Base-by-base conservation (phyloP, 2,113 vertebrate genomes). In the Ammospiza caudacuta region DNA sequence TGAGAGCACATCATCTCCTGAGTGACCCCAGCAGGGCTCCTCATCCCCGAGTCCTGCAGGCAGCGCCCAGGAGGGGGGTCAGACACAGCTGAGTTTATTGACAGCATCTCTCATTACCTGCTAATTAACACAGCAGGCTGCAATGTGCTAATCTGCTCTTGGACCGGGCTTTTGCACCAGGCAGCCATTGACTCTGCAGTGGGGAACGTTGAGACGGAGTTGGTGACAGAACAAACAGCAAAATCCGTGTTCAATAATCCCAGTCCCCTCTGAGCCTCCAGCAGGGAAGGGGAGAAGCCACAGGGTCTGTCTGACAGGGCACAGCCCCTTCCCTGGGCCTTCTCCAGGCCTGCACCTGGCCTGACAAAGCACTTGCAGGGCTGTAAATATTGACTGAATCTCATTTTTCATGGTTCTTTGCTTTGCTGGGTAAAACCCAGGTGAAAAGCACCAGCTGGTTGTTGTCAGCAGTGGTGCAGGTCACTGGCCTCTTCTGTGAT, bases 91-190 rank as follows among this genome's bases (percentile, higher is more conserved):
- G 90, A 44, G 68, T 80, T 92, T 86, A 92, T 97, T 94, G 91
- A 89, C 15, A 88, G 83, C 76, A 35, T 88, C 89, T 83, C 94
- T 95, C 83, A 93, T 96, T 95, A 95, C 90, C 86, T 92, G 85
- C 72, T 93, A 83, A 94, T 92, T 96, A 97, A 52, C 92, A 39
- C 95, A 93, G 91, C 94, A 44, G 85, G 86, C 86, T 83, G 69
- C 22, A 70, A 29, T 35, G 75, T 27, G 72, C 75, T 96, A 11
- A 83, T 86, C 72, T 59, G n/a, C 83, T 66, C 68, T 28, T 23
- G 76, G 79, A 15, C 59, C 5, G 2, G 88, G 63, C 51, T 35
- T 73, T 63, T 69, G 51, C 59, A 19, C 79, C 27, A 75, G 61
- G 43, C 59, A 70, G 41, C 46, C 68, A 5, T 83, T 82, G 87